Conservation (phyloP, 64 coral and sea anemone genomes). For the Montipora sp. region DNA sequence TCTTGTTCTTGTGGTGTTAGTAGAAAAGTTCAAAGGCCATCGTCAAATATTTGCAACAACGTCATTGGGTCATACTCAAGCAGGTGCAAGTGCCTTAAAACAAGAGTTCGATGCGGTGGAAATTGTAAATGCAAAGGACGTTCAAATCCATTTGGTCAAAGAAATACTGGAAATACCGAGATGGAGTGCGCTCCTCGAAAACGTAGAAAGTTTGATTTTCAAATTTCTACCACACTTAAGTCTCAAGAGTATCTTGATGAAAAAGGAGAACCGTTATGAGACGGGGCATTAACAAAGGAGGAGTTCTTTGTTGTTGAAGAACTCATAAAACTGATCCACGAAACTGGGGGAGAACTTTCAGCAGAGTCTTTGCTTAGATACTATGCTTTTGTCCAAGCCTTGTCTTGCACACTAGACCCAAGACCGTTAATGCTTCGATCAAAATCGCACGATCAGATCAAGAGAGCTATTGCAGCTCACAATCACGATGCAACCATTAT, state of each 20-base stretch:
- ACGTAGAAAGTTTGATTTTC: slow-evolving; percentile 10
- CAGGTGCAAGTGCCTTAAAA: slow-evolving; percentile 48
- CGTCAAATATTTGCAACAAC: slow-evolving; percentile 41
- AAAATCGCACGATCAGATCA: not conserved
- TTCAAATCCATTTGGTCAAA: not conserved
- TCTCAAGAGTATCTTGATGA: slow-evolving; percentile 12
- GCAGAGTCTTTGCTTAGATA: not conserved
- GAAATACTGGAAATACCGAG: not conserved
- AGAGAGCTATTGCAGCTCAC: slow-evolving; percentile 14
- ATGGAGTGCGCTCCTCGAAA: not conserved
- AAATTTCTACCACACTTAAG: not conserved
- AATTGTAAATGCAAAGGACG: slow-evolving; percentile 20
- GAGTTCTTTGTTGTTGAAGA: slow-evolving; percentile 26
- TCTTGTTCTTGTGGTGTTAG: slow-evolving; percentile 53
- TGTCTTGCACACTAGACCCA: not conserved
- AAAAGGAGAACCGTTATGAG: slow-evolving; percentile 26
- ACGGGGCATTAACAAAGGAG: not conserved
- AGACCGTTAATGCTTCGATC: not conserved
- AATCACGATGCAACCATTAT: too few relatives aligned
- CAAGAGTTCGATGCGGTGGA: slow-evolving; percentile 3
- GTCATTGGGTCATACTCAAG: slow-evolving; percentile 31
- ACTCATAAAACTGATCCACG: not conserved
- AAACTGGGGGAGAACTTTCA: not conserved
- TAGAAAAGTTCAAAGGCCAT: slow-evolving; percentile 15
- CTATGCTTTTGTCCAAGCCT: not conserved